Conservation (phyloP, 2,888 invertebrate genomes). For the Emmelina monodactyla region DNA sequence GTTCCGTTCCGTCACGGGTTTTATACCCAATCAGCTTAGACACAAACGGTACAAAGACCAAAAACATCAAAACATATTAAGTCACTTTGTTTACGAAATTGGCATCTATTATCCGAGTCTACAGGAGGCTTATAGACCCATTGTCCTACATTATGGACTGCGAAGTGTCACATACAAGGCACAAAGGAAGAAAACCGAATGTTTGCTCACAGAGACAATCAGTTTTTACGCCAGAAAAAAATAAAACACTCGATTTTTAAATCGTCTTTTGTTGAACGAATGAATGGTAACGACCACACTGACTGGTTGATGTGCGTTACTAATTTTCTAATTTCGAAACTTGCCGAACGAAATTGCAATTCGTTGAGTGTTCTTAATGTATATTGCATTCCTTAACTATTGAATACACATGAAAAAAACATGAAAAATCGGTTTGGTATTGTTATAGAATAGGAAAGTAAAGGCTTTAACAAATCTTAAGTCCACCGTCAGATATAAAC, state of each 20-base stretch:
- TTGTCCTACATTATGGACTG: constrained; percentile 30
- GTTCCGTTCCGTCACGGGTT: constrained; percentile 36
- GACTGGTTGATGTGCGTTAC: constrained; percentile 45
- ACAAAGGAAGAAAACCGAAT: constrained; percentile 26
- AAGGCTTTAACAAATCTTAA: no score
- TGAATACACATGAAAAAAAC: no score
- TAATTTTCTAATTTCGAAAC: constrained; percentile 46
- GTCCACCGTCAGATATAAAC: no score
- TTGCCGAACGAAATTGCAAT: constrained; percentile 15
- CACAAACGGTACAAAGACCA: constrained; percentile 33
- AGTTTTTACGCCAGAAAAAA: constrained; percentile 23
- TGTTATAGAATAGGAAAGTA: no score
- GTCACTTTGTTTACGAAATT: constrained; percentile 52
- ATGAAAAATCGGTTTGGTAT: no score
- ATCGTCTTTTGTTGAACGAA: constrained; percentile 26
- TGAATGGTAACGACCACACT: constrained; percentile 55
- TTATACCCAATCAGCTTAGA: constrained; percentile 42
- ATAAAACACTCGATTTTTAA: constrained; percentile 15
- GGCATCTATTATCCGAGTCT: constrained; percentile 38
- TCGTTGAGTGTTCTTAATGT: constrained; percentile 7
- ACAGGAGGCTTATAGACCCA: constrained; percentile 41
- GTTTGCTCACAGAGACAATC: constrained; percentile 34
- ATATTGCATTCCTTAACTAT: no score
- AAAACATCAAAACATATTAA: constrained; percentile 64
- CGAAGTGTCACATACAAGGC: constrained; percentile 26